Evolutionary conservation across 2,113 vertebrate genomes (phyloP).

Genomic region (Saccopteryx bilineata): DNA sequence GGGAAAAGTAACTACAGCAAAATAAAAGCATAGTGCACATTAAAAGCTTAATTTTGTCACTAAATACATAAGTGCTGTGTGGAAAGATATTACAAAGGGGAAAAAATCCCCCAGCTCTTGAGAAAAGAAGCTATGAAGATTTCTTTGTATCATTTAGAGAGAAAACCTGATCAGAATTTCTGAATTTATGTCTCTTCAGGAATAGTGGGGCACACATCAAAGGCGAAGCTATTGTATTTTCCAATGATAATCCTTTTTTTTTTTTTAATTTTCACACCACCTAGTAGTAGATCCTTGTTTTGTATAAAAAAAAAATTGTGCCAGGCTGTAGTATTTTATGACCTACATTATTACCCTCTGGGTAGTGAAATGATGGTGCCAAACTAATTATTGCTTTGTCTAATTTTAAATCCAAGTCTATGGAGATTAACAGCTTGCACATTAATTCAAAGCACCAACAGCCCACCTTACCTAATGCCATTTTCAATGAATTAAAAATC

Average conservation of each 20-base stretch:
- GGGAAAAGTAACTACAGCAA: slow-evolving; percentile 20
- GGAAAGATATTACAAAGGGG: slow-evolving; percentile 64
- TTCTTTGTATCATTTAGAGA: slow-evolving; percentile 73
- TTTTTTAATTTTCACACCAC: slow-evolving; percentile 69
- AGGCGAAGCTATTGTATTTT: slow-evolving; percentile 74
- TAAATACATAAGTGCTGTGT: not conserved
- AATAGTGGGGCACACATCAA: slow-evolving; percentile 61
- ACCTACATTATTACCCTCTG: slow-evolving; percentile 93
- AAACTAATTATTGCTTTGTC: slow-evolving; percentile 93
- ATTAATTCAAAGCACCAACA: slow-evolving; percentile 91
- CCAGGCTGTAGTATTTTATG: slow-evolving; percentile 90
- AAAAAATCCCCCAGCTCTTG: not conserved
- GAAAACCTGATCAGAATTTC: slow-evolving; percentile 74
- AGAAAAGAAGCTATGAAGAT: slow-evolving; percentile 34
- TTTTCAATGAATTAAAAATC: slow-evolving; percentile 88
- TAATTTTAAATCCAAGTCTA: slow-evolving; percentile 93
- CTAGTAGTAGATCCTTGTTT: slow-evolving; percentile 86
- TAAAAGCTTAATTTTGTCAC: slow-evolving; percentile 65
- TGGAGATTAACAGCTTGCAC: slow-evolving; percentile 91
- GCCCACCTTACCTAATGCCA: slow-evolving; percentile 87
- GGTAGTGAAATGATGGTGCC: slow-evolving; percentile 90
- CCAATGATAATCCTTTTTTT: slow-evolving; percentile 75
- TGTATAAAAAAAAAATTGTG: slow-evolving; percentile 83
- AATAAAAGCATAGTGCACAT: slow-evolving; percentile 53
- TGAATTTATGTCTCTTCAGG: slow-evolving; percentile 70